Base-by-base conservation (phyloP, 2,797 vertebrate genomes). In the Tolypeutes matacus region DNA sequence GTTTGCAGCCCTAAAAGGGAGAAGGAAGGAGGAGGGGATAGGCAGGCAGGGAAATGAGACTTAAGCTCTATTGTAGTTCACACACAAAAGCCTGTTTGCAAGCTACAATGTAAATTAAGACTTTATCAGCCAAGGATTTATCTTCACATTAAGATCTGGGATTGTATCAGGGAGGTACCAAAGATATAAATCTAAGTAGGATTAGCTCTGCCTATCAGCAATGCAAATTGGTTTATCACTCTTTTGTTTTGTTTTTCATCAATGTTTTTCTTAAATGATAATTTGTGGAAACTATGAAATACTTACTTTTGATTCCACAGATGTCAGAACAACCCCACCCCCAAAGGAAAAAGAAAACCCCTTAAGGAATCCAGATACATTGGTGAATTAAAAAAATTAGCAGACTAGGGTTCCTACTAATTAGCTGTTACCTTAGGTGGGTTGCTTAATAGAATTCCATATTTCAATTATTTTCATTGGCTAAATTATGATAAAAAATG, bases 51-150 rank as follows among this genome's bases (percentile, higher is more conserved):
- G 78, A 89, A 87, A 83, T 42, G 58, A 87, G 77, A 75, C 70
- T 88, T 95, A 27, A 91, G 75, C 34, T 88, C 60, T 86, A 80
- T 89, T 91, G 46, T 70, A 49, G 46, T 88, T 82, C 46, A 93
- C 65, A 90, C 18, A 95, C 49, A 80, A 94, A 95, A 76, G 53
- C 31, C 49, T 93, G 81, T 95, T 64, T 86, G 83, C 65, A 86
- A 96, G 67, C 67, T 87, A 75, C 3, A 83, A 49, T 42, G 67
- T 93, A 89, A 95, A 94, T 73, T 29, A 93, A 94, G 78, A 86
- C 67, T 91, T 96, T 62, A 91, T 89, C 36, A 89, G n/a, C 17
- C 70, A 58, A 96, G 81, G 76, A 86, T 93, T 93, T 92, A 95
- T 91, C 51, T 76, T 91, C 69, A 70, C 78, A 58, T 78, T 88